A percentile compares a stretch with the other conserved stretches of the same genome.
These are phyloP conservation scores for Lordiphosa mommai DNA, from an alignment of 1,140 invertebrate species.

Conservation along the genomic window DNA sequence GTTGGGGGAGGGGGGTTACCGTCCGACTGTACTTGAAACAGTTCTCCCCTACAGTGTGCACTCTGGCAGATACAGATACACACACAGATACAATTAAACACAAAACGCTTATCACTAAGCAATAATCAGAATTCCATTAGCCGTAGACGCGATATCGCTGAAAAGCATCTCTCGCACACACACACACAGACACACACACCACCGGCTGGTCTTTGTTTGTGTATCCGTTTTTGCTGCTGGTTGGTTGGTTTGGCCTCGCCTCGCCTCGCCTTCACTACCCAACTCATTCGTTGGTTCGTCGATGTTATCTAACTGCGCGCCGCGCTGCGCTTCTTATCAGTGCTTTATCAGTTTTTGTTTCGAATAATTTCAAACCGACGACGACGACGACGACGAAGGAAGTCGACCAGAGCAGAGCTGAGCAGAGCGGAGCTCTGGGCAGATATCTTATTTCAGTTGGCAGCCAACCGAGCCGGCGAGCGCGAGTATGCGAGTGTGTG, in stretches of 20 bases:
- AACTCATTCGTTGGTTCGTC: constrained; percentile 32
- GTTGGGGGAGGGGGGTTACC: constrained; percentile 13
- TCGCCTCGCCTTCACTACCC: constrained; percentile 31
- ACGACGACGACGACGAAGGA: constrained; percentile 41
- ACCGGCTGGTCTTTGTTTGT: constrained; percentile 47
- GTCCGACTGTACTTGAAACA: no score
- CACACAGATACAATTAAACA: constrained; percentile 78
- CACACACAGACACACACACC: constrained; percentile 41
- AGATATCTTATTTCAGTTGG: constrained; percentile 74
- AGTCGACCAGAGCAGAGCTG: constrained; percentile 50
- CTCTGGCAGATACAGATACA: constrained; percentile 64
- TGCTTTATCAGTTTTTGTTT: constrained; percentile 80
- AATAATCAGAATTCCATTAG: constrained; percentile 80
- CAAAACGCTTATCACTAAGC: constrained; percentile 79
- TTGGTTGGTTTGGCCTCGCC: constrained; percentile 34
- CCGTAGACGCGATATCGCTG: constrained; percentile 77
- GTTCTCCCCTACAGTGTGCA: background rate
- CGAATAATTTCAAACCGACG: constrained; percentile 69
- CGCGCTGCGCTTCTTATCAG: constrained; percentile 77
- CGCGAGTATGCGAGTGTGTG: constrained; percentile 11
- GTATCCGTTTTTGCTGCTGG: constrained; percentile 53
- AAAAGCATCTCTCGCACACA: constrained; percentile 69
- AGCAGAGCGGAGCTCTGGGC: constrained; percentile 7
- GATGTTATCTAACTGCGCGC: constrained; percentile 79
- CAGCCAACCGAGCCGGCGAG: constrained; percentile 24